Conservation (phyloP, 2,888 invertebrate species). For the Spisula subtruncata region DNA sequence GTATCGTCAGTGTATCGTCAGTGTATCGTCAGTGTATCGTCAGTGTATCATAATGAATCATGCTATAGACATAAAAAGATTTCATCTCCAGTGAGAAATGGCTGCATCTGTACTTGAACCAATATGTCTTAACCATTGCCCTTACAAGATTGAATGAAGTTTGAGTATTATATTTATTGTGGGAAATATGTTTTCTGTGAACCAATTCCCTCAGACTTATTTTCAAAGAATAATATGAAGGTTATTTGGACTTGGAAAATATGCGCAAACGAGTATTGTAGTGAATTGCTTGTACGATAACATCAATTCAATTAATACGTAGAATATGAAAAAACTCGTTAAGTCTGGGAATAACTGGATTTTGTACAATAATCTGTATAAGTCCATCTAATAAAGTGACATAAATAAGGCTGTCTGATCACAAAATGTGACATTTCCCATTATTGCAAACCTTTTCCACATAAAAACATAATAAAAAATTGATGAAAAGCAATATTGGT, state of each 20-base stretch:
- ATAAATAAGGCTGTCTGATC: slow-evolving; percentile 50
- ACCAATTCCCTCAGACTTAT: not conserved
- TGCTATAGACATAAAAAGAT: not conserved
- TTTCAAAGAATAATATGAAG: not conserved
- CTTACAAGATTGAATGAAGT: slow-evolving; percentile 5
- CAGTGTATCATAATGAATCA: not conserved
- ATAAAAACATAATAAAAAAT: slow-evolving; percentile 56
- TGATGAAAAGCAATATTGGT: slow-evolving; percentile 54
- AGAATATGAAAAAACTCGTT: slow-evolving; percentile 51
- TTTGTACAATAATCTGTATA: slow-evolving; percentile 39
- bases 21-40: not conserved
- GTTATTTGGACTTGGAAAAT: slow-evolving; percentile 27
- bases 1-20: slow-evolving; percentile 2
- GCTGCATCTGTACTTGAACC: not conserved
- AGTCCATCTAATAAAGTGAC: slow-evolving; percentile 48
- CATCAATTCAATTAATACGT: slow-evolving; percentile 49
- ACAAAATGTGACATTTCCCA: slow-evolving; percentile 59
- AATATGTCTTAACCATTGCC: slow-evolving; percentile 29
- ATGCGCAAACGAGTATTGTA: slow-evolving; percentile 3
- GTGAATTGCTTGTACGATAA: slow-evolving; percentile 30
- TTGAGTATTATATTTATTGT: slow-evolving; percentile 15
- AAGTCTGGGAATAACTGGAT: slow-evolving; percentile 43
- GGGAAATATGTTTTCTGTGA: not conserved
- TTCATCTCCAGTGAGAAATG: slow-evolving; percentile 2
- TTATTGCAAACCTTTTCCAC: slow-evolving; percentile 47